Base-by-base conservation (phyloP, 2,888 invertebrate species). In the Mimumesa dahlbomi region DNA sequence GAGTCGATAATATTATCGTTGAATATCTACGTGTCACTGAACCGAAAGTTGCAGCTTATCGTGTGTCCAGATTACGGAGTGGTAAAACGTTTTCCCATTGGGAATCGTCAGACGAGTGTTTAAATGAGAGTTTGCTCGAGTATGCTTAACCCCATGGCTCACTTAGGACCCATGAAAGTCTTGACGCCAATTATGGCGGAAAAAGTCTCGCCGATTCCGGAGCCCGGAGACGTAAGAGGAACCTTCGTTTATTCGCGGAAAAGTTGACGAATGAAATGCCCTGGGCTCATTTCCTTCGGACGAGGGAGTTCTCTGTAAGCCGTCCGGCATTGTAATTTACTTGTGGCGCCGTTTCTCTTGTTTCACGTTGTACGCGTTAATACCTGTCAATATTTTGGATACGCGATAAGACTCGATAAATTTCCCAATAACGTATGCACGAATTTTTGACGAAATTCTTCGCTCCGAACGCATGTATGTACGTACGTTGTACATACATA, bases 21-120 rank as follows among this genome's bases (percentile, higher is more conserved):
- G 61, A 68, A 73, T 73, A 70, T 57, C 53, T 66, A 70, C 53
- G 66, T 66, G 66, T 59, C 63, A 57, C 45, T 73, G 64, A 67
- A 64, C 71, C 53, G 67, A 53, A 63, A 61, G 36, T 4, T 9
- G 56, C 7, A 4, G n/a, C 14, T 38, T 14, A 38, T 53, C 11
- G 13, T 22, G 16, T 19, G n/a, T 34, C 22, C 7, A 34, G 22
- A 1, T 38, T 3, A 25, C 7, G 14, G 40, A 18, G 50, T 34
- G 13, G 22, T 31, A 40, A 14, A 58, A 31, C 25, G 29, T 9
- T 34, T 40, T 50, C 29, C 40, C 11, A 36, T 46, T 36, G 21
- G 16, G 48, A 53, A 19, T 46, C 7, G 18, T 43, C 18, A 13
- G 34, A 29, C 13, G 18, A 46, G 21, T 54, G 48, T 25, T 36